A percentile compares a stretch with the other conserved stretches of the same genome.
phyloP scores from a whole-genome alignment of 2,888 invertebrate species.

The Meandrusa payeni region DNA sequence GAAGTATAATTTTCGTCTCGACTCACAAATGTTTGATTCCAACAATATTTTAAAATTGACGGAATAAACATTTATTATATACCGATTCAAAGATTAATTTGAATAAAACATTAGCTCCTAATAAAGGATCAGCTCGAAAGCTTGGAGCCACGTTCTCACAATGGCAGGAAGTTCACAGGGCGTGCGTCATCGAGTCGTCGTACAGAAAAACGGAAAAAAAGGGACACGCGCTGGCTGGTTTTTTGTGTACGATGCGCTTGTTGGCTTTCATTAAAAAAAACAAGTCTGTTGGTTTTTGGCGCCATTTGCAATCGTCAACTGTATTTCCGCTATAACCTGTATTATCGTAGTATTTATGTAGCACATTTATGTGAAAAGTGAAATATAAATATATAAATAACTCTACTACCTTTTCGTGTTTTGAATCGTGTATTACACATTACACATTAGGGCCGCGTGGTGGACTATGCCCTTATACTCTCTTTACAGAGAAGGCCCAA shows the following conservation, averaged over 20 bases:
- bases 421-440: no score
- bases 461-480: no score
- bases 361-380: no score
- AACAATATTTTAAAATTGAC: no score
- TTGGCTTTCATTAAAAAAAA: slow-evolving; percentile 41
- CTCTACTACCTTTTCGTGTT: no score
- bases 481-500: no score
- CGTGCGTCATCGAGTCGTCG: slow-evolving; percentile 62
- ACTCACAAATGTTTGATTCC: no score
- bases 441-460: no score
- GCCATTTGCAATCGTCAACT: slow-evolving; percentile 5
- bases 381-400: no score
- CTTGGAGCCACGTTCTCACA: slow-evolving; percentile 55
- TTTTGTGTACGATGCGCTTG: slow-evolving; percentile 42
- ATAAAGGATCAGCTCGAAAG: slow-evolving; percentile 12
- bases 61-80: no score
- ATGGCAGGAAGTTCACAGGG: slow-evolving; percentile 76
- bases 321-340: background rate
- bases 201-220: slow-evolving; percentile 45
- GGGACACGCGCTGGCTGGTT: slow-evolving; percentile 34
- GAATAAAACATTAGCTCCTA: slow-evolving; percentile 1
- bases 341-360: no score
- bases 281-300: slow-evolving; percentile 35
- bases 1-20: no score
- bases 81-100: slow-evolving; percentile 6